A percentile compares a stretch with the other conserved stretches of the same genome.
Conservation (phyloP, 1,140 invertebrate species). For the Oreohelix idahoensis region DNA sequence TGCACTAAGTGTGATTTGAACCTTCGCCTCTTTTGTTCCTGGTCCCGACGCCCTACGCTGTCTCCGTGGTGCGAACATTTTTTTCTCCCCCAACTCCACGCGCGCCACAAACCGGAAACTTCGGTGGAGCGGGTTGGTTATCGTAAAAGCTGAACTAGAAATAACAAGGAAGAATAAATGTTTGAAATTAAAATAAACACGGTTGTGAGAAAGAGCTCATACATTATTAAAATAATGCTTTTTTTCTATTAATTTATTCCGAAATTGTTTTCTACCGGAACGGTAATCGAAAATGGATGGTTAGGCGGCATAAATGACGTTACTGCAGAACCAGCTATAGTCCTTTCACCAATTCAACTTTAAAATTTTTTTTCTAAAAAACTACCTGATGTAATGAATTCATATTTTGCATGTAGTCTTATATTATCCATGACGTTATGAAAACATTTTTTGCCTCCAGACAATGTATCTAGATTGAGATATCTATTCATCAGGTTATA, state of each 20-base stretch:
- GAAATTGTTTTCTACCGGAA: background rate
- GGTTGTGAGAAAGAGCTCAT: background rate
- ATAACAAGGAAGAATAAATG: slow-evolving; percentile 11
- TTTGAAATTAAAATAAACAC: slow-evolving; percentile 14
- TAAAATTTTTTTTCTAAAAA: too few species aligned
- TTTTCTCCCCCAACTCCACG: background rate
- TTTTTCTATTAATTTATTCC: background rate
- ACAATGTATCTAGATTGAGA: too few species aligned
- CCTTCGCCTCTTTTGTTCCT: slow-evolving; percentile 24
- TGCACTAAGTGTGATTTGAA: slow-evolving; percentile 34
- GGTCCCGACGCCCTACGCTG: background rate
- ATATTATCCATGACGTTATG: too few species aligned
- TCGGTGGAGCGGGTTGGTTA: background rate
- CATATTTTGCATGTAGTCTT: too few species aligned
- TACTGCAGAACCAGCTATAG: too few species aligned
- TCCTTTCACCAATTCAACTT: too few species aligned
- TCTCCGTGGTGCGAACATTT: slow-evolving; percentile 28
- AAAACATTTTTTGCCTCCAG: too few species aligned
- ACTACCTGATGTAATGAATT: too few species aligned
- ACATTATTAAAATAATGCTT: background rate
- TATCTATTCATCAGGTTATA: too few species aligned
- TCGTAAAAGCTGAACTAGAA: background rate
- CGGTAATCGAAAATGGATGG: too few species aligned
- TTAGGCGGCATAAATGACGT: too few species aligned
- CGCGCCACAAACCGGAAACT: slow-evolving; percentile 13